Percentiles rank a stretch among this genome's conserved stretches.
Conservation (phyloP, 2,888 invertebrate genomes). For the Tachina grossa region DNA sequence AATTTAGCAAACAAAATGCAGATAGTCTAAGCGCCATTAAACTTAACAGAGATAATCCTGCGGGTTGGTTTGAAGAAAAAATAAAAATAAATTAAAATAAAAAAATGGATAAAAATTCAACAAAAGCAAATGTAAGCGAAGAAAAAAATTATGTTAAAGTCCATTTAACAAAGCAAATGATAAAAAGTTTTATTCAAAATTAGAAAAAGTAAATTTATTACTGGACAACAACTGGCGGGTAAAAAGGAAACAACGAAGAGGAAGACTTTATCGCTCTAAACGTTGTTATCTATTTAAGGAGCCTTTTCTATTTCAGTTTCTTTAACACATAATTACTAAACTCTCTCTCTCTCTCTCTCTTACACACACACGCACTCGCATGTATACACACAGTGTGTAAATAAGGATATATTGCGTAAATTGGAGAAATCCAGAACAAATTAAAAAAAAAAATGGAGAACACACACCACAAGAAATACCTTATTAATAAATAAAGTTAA, state of each 20-base stretch:
- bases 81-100: slow-evolving; percentile 8
- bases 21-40: slow-evolving; percentile 69
- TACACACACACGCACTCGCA: background rate
- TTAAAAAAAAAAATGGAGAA: slow-evolving; percentile 5
- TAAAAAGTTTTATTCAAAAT: slow-evolving; percentile 67
- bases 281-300: slow-evolving; percentile 50
- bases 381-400: background rate
- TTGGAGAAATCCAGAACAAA: slow-evolving; percentile 45
- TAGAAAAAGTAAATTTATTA: slow-evolving; percentile 67
- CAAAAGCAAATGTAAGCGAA: slow-evolving; percentile 41
- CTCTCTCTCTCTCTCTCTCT: slow-evolving; percentile 3
- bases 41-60: slow-evolving; percentile 70
- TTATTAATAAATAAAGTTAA: slow-evolving; percentile 61
- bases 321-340: slow-evolving; percentile 48
- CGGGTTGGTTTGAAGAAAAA: slow-evolving; percentile 54
- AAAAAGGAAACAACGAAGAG: slow-evolving; percentile 40
- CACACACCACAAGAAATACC: slow-evolving; percentile 47
- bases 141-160: slow-evolving; percentile 60
- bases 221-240: slow-evolving; percentile 48
- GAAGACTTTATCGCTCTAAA: slow-evolving; percentile 51
- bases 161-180: slow-evolving; percentile 69
- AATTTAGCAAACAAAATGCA: slow-evolving; percentile 70
- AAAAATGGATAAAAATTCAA: slow-evolving; percentile 41
- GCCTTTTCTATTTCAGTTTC: slow-evolving; percentile 32
- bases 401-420: background rate